A percentile compares a stretch with the other conserved stretches of the same genome.
These are phyloP conservation scores for Enteromius trimaculatus DNA, from an alignment of 2,797 vertebrate genomes.

Conservation along the genomic window DNA sequence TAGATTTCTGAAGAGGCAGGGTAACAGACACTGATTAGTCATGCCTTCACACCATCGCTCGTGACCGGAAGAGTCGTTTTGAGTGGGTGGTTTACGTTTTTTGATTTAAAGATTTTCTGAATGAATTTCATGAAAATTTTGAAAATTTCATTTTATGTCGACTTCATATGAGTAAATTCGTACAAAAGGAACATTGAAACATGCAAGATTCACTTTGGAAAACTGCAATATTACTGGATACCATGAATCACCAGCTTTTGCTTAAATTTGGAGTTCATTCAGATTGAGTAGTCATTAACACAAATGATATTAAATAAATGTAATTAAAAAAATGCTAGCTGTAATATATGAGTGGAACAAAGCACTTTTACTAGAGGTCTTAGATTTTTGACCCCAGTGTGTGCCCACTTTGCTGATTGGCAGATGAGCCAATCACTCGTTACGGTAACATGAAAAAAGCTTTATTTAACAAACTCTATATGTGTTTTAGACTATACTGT, in stretches of 20 bases:
- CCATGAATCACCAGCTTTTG: not conserved
- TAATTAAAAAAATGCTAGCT: not conserved
- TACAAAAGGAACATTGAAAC: not conserved
- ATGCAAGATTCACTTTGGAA: not conserved
- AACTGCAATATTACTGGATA: not conserved
- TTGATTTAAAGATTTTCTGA: too few relatives aligned
- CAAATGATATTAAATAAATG: not conserved
- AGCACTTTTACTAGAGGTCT: not conserved
- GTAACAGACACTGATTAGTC: too few relatives aligned
- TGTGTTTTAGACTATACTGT: conserved; percentile 55
- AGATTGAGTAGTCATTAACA: not conserved
- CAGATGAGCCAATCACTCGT: conserved; percentile 43
- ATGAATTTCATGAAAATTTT: too few relatives aligned
- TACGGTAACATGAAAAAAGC: conserved; percentile 54
- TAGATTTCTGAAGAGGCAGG: too few relatives aligned
- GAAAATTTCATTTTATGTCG: too few relatives aligned
- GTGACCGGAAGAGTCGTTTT: too few relatives aligned
- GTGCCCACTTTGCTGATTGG: conserved; percentile 21
- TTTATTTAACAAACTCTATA: conserved; percentile 54
- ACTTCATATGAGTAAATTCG: not conserved
- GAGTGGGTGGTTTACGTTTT: too few relatives aligned
- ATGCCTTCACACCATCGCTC: too few relatives aligned
- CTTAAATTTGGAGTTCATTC: not conserved
- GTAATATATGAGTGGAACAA: not conserved
- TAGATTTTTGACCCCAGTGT: not conserved